These are phyloP conservation scores for Diorhabda carinulata DNA, from an alignment of 1,140 invertebrate genomes.

Conservation along the genomic window DNA sequence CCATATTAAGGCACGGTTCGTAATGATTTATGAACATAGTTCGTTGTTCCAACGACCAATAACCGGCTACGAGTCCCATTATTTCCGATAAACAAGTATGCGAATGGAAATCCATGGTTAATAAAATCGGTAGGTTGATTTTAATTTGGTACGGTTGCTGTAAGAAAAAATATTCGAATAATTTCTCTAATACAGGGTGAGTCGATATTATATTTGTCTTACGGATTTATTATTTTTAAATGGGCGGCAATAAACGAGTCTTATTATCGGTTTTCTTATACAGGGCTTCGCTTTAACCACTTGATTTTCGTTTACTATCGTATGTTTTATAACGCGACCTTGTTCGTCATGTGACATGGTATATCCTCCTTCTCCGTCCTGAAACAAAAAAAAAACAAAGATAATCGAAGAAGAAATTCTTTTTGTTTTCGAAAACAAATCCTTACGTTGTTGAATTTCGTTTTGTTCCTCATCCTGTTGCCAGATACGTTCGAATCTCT, in stretches of 20 bases:
- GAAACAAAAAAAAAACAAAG: constrained; percentile 15
- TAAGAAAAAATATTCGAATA: constrained; percentile 20
- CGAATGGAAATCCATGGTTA: constrained; percentile 66
- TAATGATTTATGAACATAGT: constrained; percentile 52
- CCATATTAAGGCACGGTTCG: constrained; percentile 55
- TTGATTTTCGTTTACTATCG: constrained; percentile 46
- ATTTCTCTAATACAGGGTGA: not conserved
- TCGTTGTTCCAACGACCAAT: constrained; percentile 39
- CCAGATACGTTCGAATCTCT: not conserved
- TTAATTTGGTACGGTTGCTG: constrained; percentile 61
- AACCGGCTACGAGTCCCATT: constrained; percentile 67
- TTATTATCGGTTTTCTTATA: constrained; percentile 44
- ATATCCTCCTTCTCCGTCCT: constrained; percentile 60
- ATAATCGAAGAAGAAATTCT: not conserved
- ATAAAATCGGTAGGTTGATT: constrained; percentile 56
- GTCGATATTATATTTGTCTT: constrained; percentile 22
- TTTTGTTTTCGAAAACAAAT: not conserved
- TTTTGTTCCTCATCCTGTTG: constrained; percentile 33
- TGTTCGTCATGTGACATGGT: constrained; percentile 58
- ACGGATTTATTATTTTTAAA: constrained; percentile 54
- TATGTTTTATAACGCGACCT: constrained; percentile 52
- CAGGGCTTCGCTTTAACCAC: constrained; percentile 37
- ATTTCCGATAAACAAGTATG: constrained; percentile 65
- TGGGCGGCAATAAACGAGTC: constrained; percentile 52
- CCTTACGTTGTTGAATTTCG: constrained; percentile 43